Conservation (phyloP, 2,797 vertebrate species). For the Sebastolobus altivelis region DNA sequence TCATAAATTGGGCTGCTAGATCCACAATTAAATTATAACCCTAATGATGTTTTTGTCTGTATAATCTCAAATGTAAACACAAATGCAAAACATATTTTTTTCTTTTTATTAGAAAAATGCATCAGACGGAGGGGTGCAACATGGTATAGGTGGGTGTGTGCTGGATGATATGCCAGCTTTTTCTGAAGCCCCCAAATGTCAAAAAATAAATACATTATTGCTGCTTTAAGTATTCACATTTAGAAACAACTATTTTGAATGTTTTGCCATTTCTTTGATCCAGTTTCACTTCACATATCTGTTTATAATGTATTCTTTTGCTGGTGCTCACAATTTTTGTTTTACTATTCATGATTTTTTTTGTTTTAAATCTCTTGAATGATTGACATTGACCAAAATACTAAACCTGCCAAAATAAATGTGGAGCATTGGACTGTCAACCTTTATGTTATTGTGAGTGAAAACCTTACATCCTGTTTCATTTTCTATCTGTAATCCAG, state of each 20-base stretch:
- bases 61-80: not conserved
- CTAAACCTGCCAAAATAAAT: constrained; percentile 1
- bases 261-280: not conserved
- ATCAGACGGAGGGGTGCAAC: not conserved
- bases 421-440: not conserved
- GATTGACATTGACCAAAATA: not conserved
- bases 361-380: not conserved
- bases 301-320: not conserved
- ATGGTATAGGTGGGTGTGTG: not conserved
- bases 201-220: not conserved
- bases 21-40: not conserved
- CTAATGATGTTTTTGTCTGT: not conserved
- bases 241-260: not conserved
- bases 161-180: not conserved
- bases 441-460: not conserved
- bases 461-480: constrained; percentile 3
- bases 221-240: not conserved
- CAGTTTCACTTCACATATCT: not conserved
- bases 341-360: not conserved
- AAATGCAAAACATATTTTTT: not conserved
- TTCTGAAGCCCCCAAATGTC: not conserved
- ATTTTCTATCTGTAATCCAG: constrained; percentile 8
- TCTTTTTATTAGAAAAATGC: not conserved
- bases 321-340: not conserved
- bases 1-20: not conserved